A percentile compares a stretch with the other conserved stretches of the same genome.
Evolutionary conservation across 2,797 vertebrate genomes (phyloP).

Genomic region (Iguana delicatissima): DNA sequence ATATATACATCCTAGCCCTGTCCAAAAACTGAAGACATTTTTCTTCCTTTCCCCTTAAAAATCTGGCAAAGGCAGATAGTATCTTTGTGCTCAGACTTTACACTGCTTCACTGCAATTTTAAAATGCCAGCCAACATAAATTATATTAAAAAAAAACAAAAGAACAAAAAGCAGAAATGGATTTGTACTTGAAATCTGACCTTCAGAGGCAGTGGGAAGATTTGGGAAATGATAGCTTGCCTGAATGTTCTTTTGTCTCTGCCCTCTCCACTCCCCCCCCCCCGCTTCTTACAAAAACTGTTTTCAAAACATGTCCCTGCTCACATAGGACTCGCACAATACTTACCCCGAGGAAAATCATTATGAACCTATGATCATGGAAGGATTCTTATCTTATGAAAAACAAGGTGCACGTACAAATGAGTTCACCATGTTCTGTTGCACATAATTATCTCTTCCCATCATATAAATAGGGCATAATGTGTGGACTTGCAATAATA

Average conservation of each 20-base stretch:
- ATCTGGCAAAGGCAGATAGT: slow-evolving; percentile 33
- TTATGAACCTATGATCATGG: slow-evolving; percentile 30
- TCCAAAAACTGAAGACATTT: slow-evolving; percentile 18
- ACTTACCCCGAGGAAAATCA: slow-evolving; percentile 27
- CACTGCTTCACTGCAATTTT: slow-evolving; percentile 54
- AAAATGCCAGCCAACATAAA: slow-evolving; percentile 57
- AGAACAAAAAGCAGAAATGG: slow-evolving; percentile 23
- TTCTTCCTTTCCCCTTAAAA: slow-evolving; percentile 42
- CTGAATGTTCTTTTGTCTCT: neutral
- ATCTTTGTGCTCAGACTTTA: slow-evolving; percentile 43
- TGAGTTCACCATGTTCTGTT: slow-evolving; percentile 32
- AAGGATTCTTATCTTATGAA: slow-evolving; percentile 38
- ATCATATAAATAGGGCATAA: slow-evolving; percentile 17
- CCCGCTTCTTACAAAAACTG: slow-evolving; percentile 11
- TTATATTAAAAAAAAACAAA: slow-evolving; percentile 39
- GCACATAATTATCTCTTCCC: slow-evolving; percentile 34
- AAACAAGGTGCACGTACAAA: slow-evolving; percentile 13
- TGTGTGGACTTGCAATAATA: slow-evolving; percentile 38
- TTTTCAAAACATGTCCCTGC: slow-evolving; percentile 46
- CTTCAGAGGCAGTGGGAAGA: slow-evolving; percentile 48
- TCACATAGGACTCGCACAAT: slow-evolving; percentile 30
- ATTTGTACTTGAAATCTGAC: slow-evolving; percentile 59
- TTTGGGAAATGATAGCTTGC: slow-evolving; percentile 49
- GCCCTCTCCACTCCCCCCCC: neutral
- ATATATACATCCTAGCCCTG: neutral